Evolutionary conservation across 2,797 vertebrate species (phyloP).

Genomic region (Intellagama lesueurii): DNA sequence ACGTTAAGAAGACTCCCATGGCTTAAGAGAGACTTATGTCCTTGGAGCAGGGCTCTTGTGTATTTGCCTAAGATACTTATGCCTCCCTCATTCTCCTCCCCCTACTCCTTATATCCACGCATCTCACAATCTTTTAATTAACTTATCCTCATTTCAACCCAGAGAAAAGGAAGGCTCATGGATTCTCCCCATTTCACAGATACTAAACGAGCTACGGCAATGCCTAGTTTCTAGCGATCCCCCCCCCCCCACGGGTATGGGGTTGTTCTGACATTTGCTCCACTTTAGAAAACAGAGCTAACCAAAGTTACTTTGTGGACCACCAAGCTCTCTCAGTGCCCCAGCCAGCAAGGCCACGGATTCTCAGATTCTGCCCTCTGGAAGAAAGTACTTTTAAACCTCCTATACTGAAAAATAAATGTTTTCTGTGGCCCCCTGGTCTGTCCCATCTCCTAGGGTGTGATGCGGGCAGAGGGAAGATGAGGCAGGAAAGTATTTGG

Average conservation of each 20-base stretch:
- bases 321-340: too few species aligned
- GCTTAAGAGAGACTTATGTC: not conserved
- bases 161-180: not conserved
- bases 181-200: constrained; percentile 5
- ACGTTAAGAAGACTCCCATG: not conserved
- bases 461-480: not conserved
- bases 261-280: too few species aligned
- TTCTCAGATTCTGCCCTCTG: too few species aligned
- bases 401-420: too few species aligned
- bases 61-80: not conserved
- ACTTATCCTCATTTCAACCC: constrained; percentile 8
- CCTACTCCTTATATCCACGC: not conserved
- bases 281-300: too few species aligned
- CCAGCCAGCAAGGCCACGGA: too few species aligned
- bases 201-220: not conserved
- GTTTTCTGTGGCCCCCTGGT: too few species aligned
- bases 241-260: too few species aligned
- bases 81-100: not conserved
- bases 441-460: not conserved
- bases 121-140: constrained; percentile 7
- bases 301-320: too few species aligned
- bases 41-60: fast-evolving
- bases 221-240: not conserved
- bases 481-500: not conserved
- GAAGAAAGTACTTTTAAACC: too few species aligned